Base-by-base conservation (phyloP, 2,797 vertebrate species). In the Pygocentrus nattereri region DNA sequence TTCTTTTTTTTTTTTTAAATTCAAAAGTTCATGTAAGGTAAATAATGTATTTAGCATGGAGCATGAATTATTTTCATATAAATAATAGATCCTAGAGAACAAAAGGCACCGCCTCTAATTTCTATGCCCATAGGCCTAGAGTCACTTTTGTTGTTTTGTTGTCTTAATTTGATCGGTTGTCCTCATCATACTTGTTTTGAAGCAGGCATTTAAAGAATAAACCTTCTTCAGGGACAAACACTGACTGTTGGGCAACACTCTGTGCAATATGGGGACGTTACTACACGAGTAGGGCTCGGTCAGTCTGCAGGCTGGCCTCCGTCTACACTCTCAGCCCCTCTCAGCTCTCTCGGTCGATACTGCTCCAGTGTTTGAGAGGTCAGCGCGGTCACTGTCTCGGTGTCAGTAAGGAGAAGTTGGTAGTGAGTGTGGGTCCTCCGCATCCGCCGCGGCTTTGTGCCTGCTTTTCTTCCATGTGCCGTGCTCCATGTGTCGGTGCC, bases 11-110 rank as follows among this genome's bases (percentile, higher is more conserved):
- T 58, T 93, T 92, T 85, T 90, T 90, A 87, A 94, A 92, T 95
- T 93, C 95, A 93, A 95, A 93, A 96, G 92, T 95, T 96, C 95
- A 96, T 95, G 95, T 97, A 96, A 96, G 96, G 96, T 96, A 96
- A 97, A 96, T 95, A 96, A 95, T 96, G 96, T 97, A 96, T 97
- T 96, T 96, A 97, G 96, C 96, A 97, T 97, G 96, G 95, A 96
- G 96, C 96, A 97, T 97, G 96, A 95, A 95, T 97, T 97, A 97
- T 97, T 97, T 97, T 97, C 96, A 95, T 97, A 97, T 96, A 96
- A 96, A 95, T 96, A 44, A 96, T 93, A 96, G 94, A 96, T 94
- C 95, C 94, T 96, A 96, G 96, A 95, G 94, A 95, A 94, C 95
- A 95, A 95, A 93, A 82, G 95, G 94, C 94, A 92, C 94, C 94